These are phyloP conservation scores for Spinibarbus caldwelli DNA, from an alignment of 2,797 vertebrate species.

Conservation along the genomic window DNA sequence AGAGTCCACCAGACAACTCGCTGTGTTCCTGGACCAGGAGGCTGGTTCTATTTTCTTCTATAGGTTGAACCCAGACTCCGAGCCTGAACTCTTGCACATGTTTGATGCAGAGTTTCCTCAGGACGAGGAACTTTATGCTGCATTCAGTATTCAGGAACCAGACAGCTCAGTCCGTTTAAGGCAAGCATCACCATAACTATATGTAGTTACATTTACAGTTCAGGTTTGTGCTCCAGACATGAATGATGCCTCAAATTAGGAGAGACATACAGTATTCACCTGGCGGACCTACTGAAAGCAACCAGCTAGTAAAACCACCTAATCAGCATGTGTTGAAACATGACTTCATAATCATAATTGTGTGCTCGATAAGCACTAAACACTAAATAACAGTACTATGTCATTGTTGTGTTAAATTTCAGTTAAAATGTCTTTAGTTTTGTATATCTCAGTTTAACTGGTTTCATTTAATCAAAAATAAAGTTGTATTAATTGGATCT, in stretches of 20 bases:
- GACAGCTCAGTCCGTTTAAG: background rate
- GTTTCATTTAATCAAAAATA: too few relatives aligned
- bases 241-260: background rate
- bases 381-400: too few relatives aligned
- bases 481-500: too few relatives aligned
- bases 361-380: too few relatives aligned
- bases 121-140: conserved; percentile 7
- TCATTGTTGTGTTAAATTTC: too few relatives aligned
- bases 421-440: background rate
- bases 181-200: background rate
- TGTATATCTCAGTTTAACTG: too few relatives aligned
- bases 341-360: too few relatives aligned
- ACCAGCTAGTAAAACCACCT: background rate
- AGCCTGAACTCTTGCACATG: conserved; percentile 1
- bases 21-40: conserved; percentile 10
- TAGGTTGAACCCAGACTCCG: background rate
- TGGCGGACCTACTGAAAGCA: background rate
- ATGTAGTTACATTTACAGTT: background rate
- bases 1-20: background rate
- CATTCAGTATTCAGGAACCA: conserved; percentile 6
- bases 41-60: conserved; percentile 18
- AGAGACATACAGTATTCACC: background rate
- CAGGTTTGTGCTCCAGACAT: background rate
- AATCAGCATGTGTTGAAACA: too few relatives aligned
- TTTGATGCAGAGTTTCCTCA: background rate